Base-by-base conservation (phyloP, 2,888 invertebrate genomes). In the Eupelmus urozonus region DNA sequence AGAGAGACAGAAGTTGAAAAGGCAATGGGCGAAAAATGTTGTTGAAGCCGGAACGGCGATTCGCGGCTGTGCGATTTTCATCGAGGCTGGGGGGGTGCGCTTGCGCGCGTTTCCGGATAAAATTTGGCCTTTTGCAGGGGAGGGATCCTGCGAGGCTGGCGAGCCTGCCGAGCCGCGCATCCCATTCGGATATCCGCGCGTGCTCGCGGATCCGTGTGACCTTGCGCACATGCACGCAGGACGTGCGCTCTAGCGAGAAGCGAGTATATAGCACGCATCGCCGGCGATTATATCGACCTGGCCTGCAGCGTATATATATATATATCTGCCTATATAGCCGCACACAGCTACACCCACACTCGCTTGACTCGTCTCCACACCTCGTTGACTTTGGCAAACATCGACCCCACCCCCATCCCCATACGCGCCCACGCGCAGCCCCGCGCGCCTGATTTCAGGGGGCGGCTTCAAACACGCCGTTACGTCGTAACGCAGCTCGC, bases 161-260 rank as follows among this genome's bases (percentile, higher is more conserved):
- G 89, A 34, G 34, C 34, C 34, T n/a, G n/a, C 5, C 34, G 45
- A 49, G 23, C 51, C 90, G 71, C 90, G 81, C 82, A 83, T 81
- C 80, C 85, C 83, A 82, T 85, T 85, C 86, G 87, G 87, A 88
- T 86, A 86, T 88, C 88, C 87, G 78, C 78, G 86, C 84, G 85
- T 84, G 86, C 85, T 45, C 16, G 45, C 82, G 85, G 84, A 85
- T 84, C 84, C 87, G 84, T 84, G 83, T 85, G 86, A 88, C 87
- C 87, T 88, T 87, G 71, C 49, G 62, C 66, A 57, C 18, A 53
- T 84, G 83, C 85, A 84, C 82, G 80, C 84, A 81, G 83, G 83
- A 84, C 84, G 83, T 84, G 84, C 85, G 85, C 84, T 82, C 77
- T 81, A 85, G 83, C 84, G n/a, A n/a, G n/a, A n/a, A n/a, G n/a